These are phyloP conservation scores for Anoura caudifer DNA, from an alignment of 2,113 vertebrate genomes.

Conservation along the genomic window DNA sequence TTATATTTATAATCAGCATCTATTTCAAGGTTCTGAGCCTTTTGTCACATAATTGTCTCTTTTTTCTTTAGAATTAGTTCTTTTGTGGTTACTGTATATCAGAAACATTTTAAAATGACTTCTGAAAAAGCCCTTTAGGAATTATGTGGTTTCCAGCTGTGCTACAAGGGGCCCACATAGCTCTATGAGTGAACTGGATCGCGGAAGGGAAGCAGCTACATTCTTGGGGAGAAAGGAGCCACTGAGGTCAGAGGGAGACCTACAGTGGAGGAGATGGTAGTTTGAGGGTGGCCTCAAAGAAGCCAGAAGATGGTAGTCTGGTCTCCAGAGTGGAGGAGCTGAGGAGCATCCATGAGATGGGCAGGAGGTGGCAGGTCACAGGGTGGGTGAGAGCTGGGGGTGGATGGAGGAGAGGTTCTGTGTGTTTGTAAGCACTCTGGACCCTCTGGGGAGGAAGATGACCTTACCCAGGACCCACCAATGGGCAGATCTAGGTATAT, in stretches of 20 bases:
- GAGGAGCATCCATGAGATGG: neutral
- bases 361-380: neutral
- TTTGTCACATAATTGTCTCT: constrained; percentile 54
- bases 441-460: neutral
- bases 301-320: neutral
- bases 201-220: neutral
- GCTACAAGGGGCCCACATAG: neutral
- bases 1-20: constrained; percentile 59
- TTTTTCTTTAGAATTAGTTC: constrained; percentile 54
- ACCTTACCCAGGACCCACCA: neutral
- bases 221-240: neutral
- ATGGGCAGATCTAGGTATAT: too few relatives aligned
- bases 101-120: constrained; percentile 50
- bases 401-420: neutral
- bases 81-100: constrained; percentile 46
- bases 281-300: neutral
- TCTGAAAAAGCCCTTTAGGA: constrained; percentile 35
- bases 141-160: neutral
- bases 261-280: neutral
- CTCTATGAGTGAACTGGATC: neutral
- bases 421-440: neutral
- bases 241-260: neutral
- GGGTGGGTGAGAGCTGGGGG: too few relatives aligned
- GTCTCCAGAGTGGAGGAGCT: neutral
- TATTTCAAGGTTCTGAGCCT: constrained; percentile 47